A percentile compares a stretch with the other conserved stretches of the same genome.
Conservation (phyloP, 1,140 invertebrate species). For the Thalassaphorura encarpata region DNA sequence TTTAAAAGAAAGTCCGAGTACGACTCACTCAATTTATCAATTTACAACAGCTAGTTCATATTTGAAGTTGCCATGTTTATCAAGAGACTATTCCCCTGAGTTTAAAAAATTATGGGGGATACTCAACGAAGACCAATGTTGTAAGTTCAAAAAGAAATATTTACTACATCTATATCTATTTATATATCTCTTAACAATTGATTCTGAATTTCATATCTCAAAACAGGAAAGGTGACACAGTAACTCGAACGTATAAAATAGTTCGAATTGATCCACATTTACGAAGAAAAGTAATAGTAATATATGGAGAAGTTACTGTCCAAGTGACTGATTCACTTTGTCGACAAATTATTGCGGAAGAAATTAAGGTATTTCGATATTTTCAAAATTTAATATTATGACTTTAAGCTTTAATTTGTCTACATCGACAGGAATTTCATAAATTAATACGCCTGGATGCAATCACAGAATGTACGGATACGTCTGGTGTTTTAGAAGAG, state of each 20-base stretch:
- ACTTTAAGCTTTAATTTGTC: neutral
- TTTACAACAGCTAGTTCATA: too few species aligned
- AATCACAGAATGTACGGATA: conserved; percentile 68
- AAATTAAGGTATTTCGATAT: neutral
- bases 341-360: neutral
- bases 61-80: too few species aligned
- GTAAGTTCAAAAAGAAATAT: too few species aligned
- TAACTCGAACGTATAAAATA: conserved; percentile 26
- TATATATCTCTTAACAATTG: too few species aligned
- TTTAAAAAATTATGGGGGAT: too few species aligned
- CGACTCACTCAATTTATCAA: too few species aligned
- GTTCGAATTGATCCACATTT: conserved; percentile 29
- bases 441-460: conserved; percentile 77
- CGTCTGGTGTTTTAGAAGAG: conserved; percentile 66
- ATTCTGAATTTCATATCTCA: too few species aligned
- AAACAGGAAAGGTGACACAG: conserved; percentile 20
- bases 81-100: too few species aligned
- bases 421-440: conserved; percentile 51
- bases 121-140: too few species aligned
- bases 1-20: too few species aligned
- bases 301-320: conserved; percentile 26
- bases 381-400: neutral
- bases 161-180: too few species aligned
- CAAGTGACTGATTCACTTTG: neutral
- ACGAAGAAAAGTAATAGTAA: conserved; percentile 18